Conservation (phyloP, 2,113 vertebrate species). For the Haliaeetus leucogaster region DNA sequence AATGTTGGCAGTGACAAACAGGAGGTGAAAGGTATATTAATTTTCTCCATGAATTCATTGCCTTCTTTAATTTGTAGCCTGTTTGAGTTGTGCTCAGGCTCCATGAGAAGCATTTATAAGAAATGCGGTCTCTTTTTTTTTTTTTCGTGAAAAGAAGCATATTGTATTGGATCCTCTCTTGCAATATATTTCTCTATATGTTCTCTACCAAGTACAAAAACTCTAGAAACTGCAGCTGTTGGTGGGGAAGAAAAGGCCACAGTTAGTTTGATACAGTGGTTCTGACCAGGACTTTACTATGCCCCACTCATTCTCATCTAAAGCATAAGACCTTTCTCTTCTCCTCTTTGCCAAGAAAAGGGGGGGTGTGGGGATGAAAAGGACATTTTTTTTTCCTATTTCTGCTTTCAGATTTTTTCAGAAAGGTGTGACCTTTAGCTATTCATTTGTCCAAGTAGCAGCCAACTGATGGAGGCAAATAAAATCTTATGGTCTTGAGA, state of each 20-base stretch:
- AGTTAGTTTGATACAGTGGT: accelerated
- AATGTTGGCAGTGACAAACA: not conserved
- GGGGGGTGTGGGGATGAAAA: not conserved
- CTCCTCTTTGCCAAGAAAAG: not conserved
- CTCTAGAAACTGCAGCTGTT: not conserved
- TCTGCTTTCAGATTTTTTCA: not conserved
- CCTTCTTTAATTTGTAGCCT: not conserved
- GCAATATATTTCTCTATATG: not conserved
- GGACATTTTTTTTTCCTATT: not conserved
- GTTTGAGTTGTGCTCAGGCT: not conserved
- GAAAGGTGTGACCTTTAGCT: not conserved
- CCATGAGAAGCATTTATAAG: not conserved
- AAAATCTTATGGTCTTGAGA: not conserved
- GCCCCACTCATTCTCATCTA: not conserved
- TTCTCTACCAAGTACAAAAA: not conserved
- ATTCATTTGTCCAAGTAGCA: not conserved
- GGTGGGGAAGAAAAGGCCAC: not conserved
- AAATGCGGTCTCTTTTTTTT: not conserved
- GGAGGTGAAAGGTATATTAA: not conserved
- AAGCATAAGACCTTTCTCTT: not conserved
- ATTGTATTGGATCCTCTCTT: not conserved
- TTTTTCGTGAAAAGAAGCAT: not conserved
- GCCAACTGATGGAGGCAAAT: not conserved
- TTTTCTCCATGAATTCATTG: not conserved
- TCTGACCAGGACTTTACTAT: not conserved